Evolutionary conservation across 2,113 vertebrate genomes (phyloP).

Genomic region (Megaleporinus macrocephalus): DNA sequence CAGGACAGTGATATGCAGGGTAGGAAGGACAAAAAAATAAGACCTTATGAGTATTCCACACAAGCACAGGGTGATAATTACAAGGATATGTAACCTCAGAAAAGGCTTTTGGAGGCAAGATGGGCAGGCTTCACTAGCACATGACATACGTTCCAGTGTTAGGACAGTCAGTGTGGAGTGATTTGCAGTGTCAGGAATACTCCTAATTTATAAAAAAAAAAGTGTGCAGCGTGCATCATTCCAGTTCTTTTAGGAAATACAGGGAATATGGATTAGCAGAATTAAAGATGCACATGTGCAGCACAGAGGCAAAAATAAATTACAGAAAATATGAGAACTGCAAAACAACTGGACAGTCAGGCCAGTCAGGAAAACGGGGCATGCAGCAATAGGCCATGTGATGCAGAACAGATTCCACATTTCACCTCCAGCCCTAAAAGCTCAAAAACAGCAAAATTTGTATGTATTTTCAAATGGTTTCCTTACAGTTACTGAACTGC

Average conservation of each 20-base stretch:
- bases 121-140: background rate
- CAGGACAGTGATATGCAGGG: background rate
- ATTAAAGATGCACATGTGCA: background rate
- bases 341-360: background rate
- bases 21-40: too few species aligned
- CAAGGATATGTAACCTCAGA: background rate
- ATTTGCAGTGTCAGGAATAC: background rate
- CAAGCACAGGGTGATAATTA: background rate
- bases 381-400: background rate
- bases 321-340: background rate
- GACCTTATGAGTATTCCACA: background rate
- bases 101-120: background rate
- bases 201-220: background rate
- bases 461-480: background rate
- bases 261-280: background rate
- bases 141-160: background rate
- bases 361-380: background rate
- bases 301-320: background rate
- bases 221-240: background rate
- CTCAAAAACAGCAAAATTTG: background rate
- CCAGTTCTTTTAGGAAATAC: background rate
- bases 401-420: slow-evolving; percentile 27
- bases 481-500: background rate
- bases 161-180: background rate
- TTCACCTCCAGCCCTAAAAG: background rate